A percentile compares a stretch with the other conserved stretches of the same genome.
Conservation (phyloP, 2,113 vertebrate genomes). For the Origma solitaria region DNA sequence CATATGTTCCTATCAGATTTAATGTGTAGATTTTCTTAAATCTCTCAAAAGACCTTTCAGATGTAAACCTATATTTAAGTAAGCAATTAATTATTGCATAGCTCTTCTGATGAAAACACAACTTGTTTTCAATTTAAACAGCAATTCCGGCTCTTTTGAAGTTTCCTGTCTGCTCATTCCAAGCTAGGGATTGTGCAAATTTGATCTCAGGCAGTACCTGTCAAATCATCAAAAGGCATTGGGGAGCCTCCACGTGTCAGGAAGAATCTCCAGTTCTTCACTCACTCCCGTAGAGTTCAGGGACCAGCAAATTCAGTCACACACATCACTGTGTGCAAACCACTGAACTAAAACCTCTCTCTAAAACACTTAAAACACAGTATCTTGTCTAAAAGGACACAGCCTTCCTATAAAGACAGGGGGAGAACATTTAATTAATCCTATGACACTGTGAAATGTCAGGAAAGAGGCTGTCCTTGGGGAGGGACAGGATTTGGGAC, state of each 20-base stretch:
- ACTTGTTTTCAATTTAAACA: constrained; percentile 30
- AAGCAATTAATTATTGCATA: constrained; percentile 12
- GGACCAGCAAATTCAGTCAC: not conserved
- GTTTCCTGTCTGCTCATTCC: not conserved
- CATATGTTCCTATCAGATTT: constrained; percentile 39
- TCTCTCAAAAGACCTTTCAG: constrained; percentile 7
- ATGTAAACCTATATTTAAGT: constrained; percentile 20
- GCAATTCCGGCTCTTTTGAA: not conserved
- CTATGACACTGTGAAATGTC: not conserved
- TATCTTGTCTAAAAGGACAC: not conserved
- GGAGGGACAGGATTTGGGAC: not conserved
- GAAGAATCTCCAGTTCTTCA: not conserved
- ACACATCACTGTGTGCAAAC: not conserved
- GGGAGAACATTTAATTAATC: not conserved
- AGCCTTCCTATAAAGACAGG: not conserved
- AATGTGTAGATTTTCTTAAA: constrained; percentile 13
- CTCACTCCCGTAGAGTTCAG: not conserved
- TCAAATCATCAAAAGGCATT: not conserved
- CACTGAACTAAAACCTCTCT: not conserved
- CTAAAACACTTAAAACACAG: not conserved
- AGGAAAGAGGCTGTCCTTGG: not conserved
- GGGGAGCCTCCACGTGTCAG: not conserved
- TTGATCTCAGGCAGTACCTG: not conserved
- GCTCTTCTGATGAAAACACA: not conserved
- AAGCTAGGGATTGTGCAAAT: not conserved